phyloP scores from a whole-genome alignment of 2,888 invertebrate species.

The Elmis aenea region DNA sequence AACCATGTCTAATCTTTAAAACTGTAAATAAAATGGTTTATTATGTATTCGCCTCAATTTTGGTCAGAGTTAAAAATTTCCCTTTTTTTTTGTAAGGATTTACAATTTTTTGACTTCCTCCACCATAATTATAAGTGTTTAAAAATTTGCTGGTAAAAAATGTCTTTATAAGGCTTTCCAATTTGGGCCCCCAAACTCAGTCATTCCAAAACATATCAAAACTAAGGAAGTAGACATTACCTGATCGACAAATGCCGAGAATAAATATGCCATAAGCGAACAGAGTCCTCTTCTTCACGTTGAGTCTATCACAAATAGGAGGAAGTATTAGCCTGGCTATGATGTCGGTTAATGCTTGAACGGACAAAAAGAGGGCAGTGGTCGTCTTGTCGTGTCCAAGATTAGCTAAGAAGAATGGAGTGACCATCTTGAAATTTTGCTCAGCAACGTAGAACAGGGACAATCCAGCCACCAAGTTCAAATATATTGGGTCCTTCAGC shows the following conservation, averaged over 20 bases:
- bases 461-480: slow-evolving; percentile 66
- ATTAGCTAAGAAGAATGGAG: slow-evolving; percentile 62
- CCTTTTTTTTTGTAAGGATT: no score
- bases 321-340: slow-evolving; percentile 67
- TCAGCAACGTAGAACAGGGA: slow-evolving; percentile 72
- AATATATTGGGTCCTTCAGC: slow-evolving; percentile 65
- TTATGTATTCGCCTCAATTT: no score
- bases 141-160: no score
- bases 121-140: no score
- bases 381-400: slow-evolving; percentile 61
- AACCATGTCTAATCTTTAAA: no score
- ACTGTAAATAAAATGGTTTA: no score
- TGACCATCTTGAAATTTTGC: slow-evolving; percentile 69
- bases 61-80: no score
- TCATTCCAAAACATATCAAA: no score
- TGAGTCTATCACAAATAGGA: slow-evolving; percentile 63
- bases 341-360: slow-evolving; percentile 71
- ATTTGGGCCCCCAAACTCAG: no score
- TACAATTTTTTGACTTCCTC: no score
- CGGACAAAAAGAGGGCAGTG: slow-evolving; percentile 68
- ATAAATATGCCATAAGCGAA: slow-evolving; percentile 69
- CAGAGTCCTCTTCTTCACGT: slow-evolving; percentile 63
- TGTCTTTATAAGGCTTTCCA: no score
- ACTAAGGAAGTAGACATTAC: no score
- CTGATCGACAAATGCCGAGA: slow-evolving; percentile 66